phyloP scores from a whole-genome alignment of 2,797 vertebrate species.

The Sebastes goodei region DNA sequence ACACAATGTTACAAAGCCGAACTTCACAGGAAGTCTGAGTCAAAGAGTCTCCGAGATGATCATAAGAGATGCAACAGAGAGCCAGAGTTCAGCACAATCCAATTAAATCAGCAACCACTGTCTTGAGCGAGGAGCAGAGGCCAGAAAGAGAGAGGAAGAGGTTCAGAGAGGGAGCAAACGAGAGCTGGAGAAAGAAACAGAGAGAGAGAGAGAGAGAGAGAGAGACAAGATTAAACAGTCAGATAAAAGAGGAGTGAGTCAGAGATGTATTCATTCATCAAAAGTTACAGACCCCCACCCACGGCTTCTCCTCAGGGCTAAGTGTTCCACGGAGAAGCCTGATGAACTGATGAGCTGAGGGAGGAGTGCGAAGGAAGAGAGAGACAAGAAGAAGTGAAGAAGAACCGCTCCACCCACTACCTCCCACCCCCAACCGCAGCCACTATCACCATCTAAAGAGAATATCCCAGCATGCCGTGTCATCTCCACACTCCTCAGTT shows the following conservation, averaged over 20 bases:
- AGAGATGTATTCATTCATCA: conserved; percentile 86
- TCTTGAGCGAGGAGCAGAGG: conserved; percentile 78
- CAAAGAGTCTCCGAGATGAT: conserved; percentile 74
- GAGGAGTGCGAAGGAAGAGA: conserved; percentile 39
- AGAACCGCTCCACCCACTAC: conserved; percentile 59
- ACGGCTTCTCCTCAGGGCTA: conserved; percentile 84
- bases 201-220: conserved; percentile 36
- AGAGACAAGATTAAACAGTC: conserved; percentile 77
- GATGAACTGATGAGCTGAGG: conserved; percentile 76
- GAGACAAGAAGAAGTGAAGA: conserved; percentile 29
- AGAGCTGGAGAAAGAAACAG: conserved; percentile 55
- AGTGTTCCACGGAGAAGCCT: conserved; percentile 78
- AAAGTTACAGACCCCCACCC: conserved; percentile 86
- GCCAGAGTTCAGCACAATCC: conserved; percentile 81
- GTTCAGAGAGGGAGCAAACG: conserved; percentile 60
- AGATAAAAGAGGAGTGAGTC: conserved; percentile 81
- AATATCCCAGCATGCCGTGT: conserved; percentile 79
- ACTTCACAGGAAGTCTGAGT: conserved; percentile 77
- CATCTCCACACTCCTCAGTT: conserved; percentile 75
- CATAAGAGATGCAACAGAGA: conserved; percentile 78
- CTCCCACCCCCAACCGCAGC: conserved; percentile 48
- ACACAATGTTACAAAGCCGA: conserved; percentile 63
- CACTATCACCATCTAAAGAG: conserved; percentile 70
- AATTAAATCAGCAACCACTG: conserved; percentile 80
- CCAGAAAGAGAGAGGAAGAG: conserved; percentile 60